Evolutionary conservation across 2,888 invertebrate species (phyloP), one percentile per base, ranked within the genome.

Genomic region (Digitonthophagus gazella): DNA sequence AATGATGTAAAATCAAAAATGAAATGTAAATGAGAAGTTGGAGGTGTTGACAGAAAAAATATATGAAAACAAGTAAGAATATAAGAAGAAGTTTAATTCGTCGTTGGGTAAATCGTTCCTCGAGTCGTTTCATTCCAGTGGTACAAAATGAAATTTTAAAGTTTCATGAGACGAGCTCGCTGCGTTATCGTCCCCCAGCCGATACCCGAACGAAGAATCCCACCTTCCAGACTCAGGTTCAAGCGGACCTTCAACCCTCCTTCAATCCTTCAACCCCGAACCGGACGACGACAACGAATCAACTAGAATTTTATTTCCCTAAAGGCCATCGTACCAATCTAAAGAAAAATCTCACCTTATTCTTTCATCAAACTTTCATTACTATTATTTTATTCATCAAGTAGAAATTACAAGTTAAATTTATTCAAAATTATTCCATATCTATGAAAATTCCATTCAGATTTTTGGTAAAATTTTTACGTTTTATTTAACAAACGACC

Each of bases 61-160:
- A 44, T 44, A 44, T 8, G 6, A 44, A 44, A 44, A 8, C 6
- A 44, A 44, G 11, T 44, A 44, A 44, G 28, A 11, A 8, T 44
- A 44, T 1, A 44, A 44, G 28, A 44, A 44, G 28, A 44, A 44
- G 28, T 44, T 44, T 44, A 44, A 64, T 28, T 58, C 61, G 61
- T 61, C 61, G 16, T 61, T 61, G 61, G n/a, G 19, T 54, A 65
- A 65, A 44, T 65, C 65, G 55, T 15, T 18, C 15, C 22, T 14
- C 28, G 19, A 61, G 61, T 20, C 69, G 72, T 74, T 72, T 71
- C 73, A 71, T 74, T 74, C 71, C 73, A 19, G 61, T 8, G 65
- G 68, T 71, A 74, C 74, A 72, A 75, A 76, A 75, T 76, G 75
- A 76, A 76, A 76, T 76, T 76, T 76, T 76, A 76, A 76, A 76